Percentiles rank a stretch among this genome's conserved stretches.
Conservation (phyloP, 2,113 vertebrate genomes). For the Vulpes lagopus region DNA sequence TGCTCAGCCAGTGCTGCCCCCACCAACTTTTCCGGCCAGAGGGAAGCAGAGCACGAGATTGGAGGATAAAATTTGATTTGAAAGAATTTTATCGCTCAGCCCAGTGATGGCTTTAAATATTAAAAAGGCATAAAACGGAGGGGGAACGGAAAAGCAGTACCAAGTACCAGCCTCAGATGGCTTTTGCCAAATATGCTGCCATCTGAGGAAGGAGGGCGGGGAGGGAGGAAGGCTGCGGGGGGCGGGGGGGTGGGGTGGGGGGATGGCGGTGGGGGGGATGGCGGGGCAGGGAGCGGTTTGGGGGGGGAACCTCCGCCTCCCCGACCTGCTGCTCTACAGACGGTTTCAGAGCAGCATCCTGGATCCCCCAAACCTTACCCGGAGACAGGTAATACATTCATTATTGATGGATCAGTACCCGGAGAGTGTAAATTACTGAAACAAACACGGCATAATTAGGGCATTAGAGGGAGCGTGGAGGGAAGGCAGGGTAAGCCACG, state of each 20-base stretch:
- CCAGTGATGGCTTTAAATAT: slow-evolving; percentile 75
- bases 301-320: not conserved
- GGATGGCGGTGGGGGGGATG: no score
- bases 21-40: not conserved
- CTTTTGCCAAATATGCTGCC: slow-evolving; percentile 42
- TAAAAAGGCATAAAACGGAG: slow-evolving; percentile 73
- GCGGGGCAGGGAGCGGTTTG: no score
- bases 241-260: no score
- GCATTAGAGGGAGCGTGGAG: slow-evolving; percentile 73
- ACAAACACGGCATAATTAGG: slow-evolving; percentile 84
- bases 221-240: not conserved
- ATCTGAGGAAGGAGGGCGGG: not conserved
- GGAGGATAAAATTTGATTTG: slow-evolving; percentile 71
- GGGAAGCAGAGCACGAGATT: not conserved
- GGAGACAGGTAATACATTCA: slow-evolving; percentile 82
- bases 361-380: slow-evolving; percentile 66
- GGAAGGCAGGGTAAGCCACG: slow-evolving; percentile 65
- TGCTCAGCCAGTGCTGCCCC: fast-evolving
- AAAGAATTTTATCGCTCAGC: slow-evolving; percentile 64
- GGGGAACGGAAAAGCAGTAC: slow-evolving; percentile 29
- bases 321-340: not conserved
- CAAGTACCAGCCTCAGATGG: slow-evolving; percentile 53
- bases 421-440: slow-evolving; percentile 85
- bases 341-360: slow-evolving; percentile 45
- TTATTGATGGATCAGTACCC: slow-evolving; percentile 82